Evolutionary conservation across 2,797 vertebrate genomes (phyloP).

Genomic region (Chaenodraco wilsoni): DNA sequence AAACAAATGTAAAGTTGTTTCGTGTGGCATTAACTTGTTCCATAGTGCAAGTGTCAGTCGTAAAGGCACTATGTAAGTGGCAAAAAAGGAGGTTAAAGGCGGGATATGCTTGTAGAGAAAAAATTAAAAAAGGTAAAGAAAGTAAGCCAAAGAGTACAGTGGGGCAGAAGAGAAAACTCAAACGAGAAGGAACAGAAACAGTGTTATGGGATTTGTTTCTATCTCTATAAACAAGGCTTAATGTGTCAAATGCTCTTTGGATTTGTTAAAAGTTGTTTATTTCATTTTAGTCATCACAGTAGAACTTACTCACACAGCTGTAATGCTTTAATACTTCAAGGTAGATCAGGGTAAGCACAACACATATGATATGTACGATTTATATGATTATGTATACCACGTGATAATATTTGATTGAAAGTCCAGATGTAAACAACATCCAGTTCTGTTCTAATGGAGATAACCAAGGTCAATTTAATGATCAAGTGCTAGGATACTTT

Average conservation of each 20-base stretch:
- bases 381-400: conserved; percentile 18
- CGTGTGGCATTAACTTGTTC: neutral
- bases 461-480: neutral
- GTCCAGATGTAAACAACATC: conserved; percentile 16
- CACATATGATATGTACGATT: conserved; percentile 13
- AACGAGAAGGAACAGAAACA: neutral
- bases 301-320: conserved; percentile 49
- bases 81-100: neutral
- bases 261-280: conserved; percentile 55
- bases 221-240: conserved; percentile 11
- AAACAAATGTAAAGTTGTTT: neutral
- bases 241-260: conserved; percentile 28
- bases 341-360: conserved; percentile 27
- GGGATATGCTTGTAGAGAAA: neutral
- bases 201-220: conserved; percentile 3
- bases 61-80: neutral
- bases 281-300: conserved; percentile 23
- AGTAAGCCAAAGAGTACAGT: neutral
- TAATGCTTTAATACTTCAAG: conserved; percentile 26
- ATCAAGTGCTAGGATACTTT: neutral
- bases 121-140: neutral
- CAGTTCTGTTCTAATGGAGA: neutral
- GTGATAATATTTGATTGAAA: conserved; percentile 21
- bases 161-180: neutral
- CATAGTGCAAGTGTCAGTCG: neutral